Conservation (phyloP, 64 coral and sea anemone species). For the Stichodactyla helianthus region DNA sequence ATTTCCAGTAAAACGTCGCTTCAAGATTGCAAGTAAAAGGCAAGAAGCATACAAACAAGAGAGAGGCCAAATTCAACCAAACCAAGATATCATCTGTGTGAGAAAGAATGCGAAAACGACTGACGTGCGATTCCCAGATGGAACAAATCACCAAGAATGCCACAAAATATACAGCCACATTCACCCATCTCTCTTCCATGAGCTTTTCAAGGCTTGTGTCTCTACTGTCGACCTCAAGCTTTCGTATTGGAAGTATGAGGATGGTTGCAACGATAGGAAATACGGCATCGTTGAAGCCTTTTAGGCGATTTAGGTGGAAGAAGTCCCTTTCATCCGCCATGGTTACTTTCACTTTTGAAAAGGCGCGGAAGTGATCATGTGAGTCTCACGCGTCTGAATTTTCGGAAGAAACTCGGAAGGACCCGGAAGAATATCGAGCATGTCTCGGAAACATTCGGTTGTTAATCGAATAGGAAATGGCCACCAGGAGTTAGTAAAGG, state of each 20-base stretch:
- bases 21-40: slow-evolving; percentile 75
- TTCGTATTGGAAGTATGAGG: slow-evolving; percentile 88
- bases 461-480: not conserved
- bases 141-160: slow-evolving; percentile 86
- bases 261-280: slow-evolving; percentile 96
- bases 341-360: slow-evolving; percentile 40
- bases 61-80: slow-evolving; percentile 85
- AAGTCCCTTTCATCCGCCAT: slow-evolving; percentile 56
- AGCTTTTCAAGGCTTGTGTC: slow-evolving; percentile 30
- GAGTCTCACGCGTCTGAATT: not conserved
- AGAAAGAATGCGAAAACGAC: slow-evolving; percentile 83
- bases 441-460: not conserved
- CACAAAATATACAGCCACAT: slow-evolving; percentile 85
- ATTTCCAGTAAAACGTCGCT: slow-evolving; percentile 61
- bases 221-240: slow-evolving; percentile 37
- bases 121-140: slow-evolving; percentile 90
- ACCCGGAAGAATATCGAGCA: not conserved
- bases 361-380: not conserved
- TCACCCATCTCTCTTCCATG: slow-evolving; percentile 49
- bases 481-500: no score
- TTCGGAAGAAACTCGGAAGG: not conserved
- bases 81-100: slow-evolving; percentile 87
- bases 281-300: slow-evolving; percentile 95
- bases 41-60: slow-evolving; percentile 90
- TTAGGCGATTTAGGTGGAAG: slow-evolving; percentile 79